Base-by-base conservation (phyloP, 2,113 vertebrate genomes). In the Epinephelus moara region DNA sequence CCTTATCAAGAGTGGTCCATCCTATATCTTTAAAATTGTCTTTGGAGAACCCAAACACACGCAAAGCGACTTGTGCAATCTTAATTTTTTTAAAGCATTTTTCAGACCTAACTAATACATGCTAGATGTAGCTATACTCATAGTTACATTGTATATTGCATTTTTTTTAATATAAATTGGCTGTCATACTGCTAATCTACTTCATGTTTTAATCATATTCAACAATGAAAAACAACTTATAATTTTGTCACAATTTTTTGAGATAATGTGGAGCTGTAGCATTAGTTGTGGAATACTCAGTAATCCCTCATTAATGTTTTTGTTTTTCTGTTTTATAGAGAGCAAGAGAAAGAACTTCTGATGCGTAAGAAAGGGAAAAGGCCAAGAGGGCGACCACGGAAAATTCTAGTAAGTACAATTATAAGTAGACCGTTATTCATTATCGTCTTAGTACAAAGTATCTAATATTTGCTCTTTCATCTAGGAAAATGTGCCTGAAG, bases 331-430 rank as follows among this genome's bases (percentile, higher is more conserved):
- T n/a, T 8, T 61, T 25, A 8, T 85, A 99, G 98, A 92, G 98
- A 99, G 69, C 98, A 99, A 0, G 98, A 99, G 47, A 97, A 97
- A 88, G 98, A 99, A 90, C 93, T 96, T 13, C 94, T 98, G 86
- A 95, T 96, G 79, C 93, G 96, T 10, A 99, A 99, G 75, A 95
- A 95, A 80, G 98, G 98, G 49, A 99, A 99, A 81, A 81, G 98
- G 63, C 98, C 98, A 0, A 91, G 98, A 66, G 98, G 98, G 83
- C 93, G 98, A 82, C 98, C 98, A 0, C 95, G 98, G 75, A 99
- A 99, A 88, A 94, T 97, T 11, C 90, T 97, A 1, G 97, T 98
- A 68, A 94, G 96, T 78, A 17, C 0, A 45, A 11, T 2, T 27
- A 0, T 0, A 10, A 13, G 37, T 13, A 0, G 15, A 70, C 11